These are phyloP conservation scores for Chrysemys picta DNA, from an alignment of 2,113 vertebrate species.

Conservation along the genomic window DNA sequence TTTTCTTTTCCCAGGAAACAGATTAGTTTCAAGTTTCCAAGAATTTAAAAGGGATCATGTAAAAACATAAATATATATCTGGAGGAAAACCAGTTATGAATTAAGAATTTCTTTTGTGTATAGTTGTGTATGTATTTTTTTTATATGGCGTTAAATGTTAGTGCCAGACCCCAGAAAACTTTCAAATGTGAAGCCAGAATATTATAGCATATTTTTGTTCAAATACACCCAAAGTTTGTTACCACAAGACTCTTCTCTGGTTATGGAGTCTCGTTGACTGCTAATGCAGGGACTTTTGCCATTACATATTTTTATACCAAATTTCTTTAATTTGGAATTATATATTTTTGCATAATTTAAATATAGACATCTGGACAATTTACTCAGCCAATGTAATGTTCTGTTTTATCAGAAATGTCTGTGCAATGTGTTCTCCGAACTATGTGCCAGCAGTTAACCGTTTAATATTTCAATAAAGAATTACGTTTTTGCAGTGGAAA, in stretches of 20 bases:
- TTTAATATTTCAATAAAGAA: conserved; percentile 58
- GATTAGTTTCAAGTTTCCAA: background rate
- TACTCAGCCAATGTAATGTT: conserved; percentile 46
- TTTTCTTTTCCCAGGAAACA: background rate
- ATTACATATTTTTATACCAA: conserved; percentile 61
- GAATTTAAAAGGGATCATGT: background rate
- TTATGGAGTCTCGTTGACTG: conserved; percentile 68
- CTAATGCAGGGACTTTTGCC: conserved; percentile 71
- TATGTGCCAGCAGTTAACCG: conserved; percentile 32
- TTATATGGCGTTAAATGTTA: conserved; percentile 14
- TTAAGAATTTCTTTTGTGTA: conserved; percentile 1
- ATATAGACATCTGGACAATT: conserved; percentile 65
- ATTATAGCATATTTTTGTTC: conserved; percentile 41
- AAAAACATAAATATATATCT: background rate
- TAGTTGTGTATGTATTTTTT: background rate
- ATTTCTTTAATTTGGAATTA: conserved; percentile 70
- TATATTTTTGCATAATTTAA: conserved; percentile 67
- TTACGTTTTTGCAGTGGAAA: conserved; percentile 36
- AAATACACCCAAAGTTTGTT: conserved; percentile 63
- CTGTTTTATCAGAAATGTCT: conserved; percentile 54
- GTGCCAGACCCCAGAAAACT: background rate
- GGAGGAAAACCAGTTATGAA: conserved; percentile 3
- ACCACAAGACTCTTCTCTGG: conserved; percentile 48
- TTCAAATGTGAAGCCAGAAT: background rate
- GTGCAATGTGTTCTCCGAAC: conserved; percentile 16